phyloP scores from a whole-genome alignment of 1,140 invertebrate species.

The Rhagoletis pomonella region DNA sequence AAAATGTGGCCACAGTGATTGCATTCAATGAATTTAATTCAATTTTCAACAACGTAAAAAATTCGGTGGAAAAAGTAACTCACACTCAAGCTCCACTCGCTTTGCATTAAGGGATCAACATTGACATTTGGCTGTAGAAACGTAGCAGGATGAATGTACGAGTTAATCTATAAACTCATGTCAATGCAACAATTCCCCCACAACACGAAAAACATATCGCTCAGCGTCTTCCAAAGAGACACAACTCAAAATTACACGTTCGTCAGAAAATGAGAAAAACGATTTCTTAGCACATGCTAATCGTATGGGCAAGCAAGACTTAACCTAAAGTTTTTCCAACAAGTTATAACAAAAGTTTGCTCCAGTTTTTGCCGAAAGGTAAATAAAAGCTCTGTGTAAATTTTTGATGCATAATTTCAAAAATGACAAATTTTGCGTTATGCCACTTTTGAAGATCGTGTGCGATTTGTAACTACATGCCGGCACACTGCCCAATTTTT shows the following conservation, averaged over 20 bases:
- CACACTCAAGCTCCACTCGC: not conserved
- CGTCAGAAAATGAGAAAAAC: no score
- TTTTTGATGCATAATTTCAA: no score
- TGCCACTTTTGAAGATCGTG: no score
- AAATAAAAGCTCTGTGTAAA: no score
- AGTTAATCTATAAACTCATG: slow-evolving; percentile 43
- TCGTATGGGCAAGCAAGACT: no score
- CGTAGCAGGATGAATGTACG: not conserved
- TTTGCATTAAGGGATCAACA: slow-evolving; percentile 8
- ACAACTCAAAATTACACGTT: not conserved
- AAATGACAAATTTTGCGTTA: no score
- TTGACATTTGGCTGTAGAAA: not conserved
- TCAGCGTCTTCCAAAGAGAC: not conserved
- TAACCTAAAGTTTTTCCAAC: no score
- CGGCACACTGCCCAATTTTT: no score
- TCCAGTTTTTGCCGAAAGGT: no score
- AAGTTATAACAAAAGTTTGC: no score
- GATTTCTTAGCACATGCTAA: no score
- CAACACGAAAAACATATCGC: not conserved
- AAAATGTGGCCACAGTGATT: not conserved
- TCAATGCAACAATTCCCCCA: not conserved
- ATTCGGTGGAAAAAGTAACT: not conserved
- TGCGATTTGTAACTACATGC: no score
- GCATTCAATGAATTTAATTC: slow-evolving; percentile 9
- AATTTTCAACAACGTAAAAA: not conserved